Conservation (phyloP, 1,140 invertebrate genomes). For the Polyergus mexicanus region DNA sequence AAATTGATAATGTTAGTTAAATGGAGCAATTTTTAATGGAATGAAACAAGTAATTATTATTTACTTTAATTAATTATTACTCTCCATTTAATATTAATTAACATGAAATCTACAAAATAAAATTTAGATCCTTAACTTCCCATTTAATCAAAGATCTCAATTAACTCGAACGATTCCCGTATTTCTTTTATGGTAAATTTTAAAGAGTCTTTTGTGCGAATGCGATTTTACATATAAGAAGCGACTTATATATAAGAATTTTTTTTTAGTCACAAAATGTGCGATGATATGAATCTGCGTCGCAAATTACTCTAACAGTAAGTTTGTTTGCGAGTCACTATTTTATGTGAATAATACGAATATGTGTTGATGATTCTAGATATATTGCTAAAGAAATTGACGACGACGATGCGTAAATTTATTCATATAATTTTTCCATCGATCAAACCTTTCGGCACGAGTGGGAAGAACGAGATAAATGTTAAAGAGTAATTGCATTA, state of each 20-base stretch:
- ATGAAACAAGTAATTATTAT: not conserved
- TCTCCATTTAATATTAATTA: not conserved
- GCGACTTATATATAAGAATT: not conserved
- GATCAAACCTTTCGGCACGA: not conserved
- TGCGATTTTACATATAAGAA: not conserved
- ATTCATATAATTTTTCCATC: too few relatives aligned
- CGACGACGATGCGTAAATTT: slow-evolving; percentile 44
- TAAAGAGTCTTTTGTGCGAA: not conserved
- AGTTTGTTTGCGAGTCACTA: not conserved
- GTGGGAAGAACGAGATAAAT: not conserved
- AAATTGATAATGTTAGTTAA: not conserved
- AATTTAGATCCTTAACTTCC: not conserved
- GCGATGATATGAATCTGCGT: not conserved
- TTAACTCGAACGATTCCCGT: not conserved
- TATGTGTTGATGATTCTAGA: not conserved
- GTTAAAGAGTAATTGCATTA: slow-evolving; percentile 3
- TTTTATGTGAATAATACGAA: not conserved
- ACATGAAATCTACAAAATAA: slow-evolving; percentile 12
- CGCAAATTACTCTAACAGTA: not conserved
- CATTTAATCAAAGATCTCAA: slow-evolving; percentile 4
- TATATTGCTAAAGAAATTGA: not conserved
- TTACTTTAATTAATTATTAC: slow-evolving; percentile 13
- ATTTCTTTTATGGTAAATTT: slow-evolving; percentile 3
- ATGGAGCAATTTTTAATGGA: not conserved
- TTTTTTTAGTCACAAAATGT: not conserved